Percentiles rank a stretch among this genome's conserved stretches.
These are phyloP conservation scores for Pseudoips prasinana DNA, from an alignment of 2,888 invertebrate genomes.

Conservation along the genomic window DNA sequence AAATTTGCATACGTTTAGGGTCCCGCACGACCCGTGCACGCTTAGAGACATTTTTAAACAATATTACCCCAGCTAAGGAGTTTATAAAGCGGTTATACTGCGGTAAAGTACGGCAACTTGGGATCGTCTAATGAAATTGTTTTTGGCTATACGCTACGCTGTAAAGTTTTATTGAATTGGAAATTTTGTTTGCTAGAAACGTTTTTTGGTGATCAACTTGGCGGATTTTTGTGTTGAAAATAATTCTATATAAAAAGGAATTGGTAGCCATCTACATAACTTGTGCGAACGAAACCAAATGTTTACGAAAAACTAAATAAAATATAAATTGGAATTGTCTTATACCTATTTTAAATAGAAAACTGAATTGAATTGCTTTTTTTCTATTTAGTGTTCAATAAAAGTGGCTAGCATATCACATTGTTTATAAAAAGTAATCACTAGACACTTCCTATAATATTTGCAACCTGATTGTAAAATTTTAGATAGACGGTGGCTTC, in stretches of 20 bases:
- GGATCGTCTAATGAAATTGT: slow-evolving; percentile 57
- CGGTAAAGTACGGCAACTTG: slow-evolving; percentile 29
- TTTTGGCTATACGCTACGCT: slow-evolving; percentile 35
- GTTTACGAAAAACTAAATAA: too few species aligned
- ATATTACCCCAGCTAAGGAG: slow-evolving; percentile 37
- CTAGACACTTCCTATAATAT: too few species aligned
- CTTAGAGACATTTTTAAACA: slow-evolving; percentile 39
- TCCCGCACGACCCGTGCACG: slow-evolving; percentile 24
- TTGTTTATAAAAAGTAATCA: too few species aligned
- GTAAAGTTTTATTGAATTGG: slow-evolving; percentile 34
- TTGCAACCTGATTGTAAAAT: too few species aligned
- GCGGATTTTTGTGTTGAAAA: not conserved
- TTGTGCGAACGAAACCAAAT: not conserved
- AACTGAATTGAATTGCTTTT: too few species aligned
- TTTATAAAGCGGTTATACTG: slow-evolving; percentile 37
- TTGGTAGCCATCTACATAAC: too few species aligned
- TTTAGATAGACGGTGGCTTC: too few species aligned
- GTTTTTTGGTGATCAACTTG: slow-evolving; percentile 25
- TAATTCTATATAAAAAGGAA: too few species aligned
- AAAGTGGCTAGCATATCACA: too few species aligned
- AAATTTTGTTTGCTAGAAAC: slow-evolving; percentile 26
- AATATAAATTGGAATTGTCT: too few species aligned
- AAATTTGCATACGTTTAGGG: slow-evolving; percentile 75
- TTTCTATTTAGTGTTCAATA: too few species aligned
- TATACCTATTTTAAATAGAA: too few species aligned